Percentiles rank a stretch among this genome's conserved stretches.
phyloP scores from a whole-genome alignment of 2,888 invertebrate genomes.

The Gastracanthus pulcherrimus region DNA sequence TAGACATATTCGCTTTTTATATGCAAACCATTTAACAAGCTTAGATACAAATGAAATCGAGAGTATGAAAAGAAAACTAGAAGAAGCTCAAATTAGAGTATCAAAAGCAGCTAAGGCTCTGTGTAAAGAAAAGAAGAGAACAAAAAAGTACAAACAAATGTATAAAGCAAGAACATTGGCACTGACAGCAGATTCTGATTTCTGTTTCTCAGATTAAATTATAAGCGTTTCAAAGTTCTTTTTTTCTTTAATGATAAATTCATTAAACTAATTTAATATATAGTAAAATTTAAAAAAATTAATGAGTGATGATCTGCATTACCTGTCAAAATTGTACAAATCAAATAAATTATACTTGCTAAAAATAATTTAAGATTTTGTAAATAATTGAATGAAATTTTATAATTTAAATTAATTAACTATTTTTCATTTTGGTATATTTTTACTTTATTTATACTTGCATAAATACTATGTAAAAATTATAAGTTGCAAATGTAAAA shows the following conservation, averaged over 20 bases:
- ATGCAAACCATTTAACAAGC: conserved; percentile 87
- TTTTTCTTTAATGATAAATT: background rate
- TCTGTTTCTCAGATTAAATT: conserved; percentile 24
- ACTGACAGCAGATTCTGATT: conserved; percentile 26
- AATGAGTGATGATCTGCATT: no score
- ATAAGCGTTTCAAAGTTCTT: background rate
- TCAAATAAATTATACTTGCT: background rate
- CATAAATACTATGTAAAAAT: background rate
- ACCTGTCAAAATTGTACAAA: background rate
- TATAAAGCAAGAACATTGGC: conserved; percentile 27
- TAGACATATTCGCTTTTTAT: conserved; percentile 87
- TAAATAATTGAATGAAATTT: background rate
- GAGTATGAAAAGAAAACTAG: conserved; percentile 75
- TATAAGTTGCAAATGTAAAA: background rate
- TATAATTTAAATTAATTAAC: background rate
- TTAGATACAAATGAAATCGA: conserved; percentile 90
- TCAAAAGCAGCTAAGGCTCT: conserved; percentile 18
- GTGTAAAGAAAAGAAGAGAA: conserved; percentile 19
- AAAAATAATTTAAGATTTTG: background rate
- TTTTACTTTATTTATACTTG: background rate
- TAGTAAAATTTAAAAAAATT: background rate
- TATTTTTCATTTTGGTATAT: background rate
- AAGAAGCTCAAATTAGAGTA: conserved; percentile 59
- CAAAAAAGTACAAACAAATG: conserved; percentile 49
- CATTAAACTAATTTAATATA: background rate